phyloP scores from a whole-genome alignment of 2,113 vertebrate genomes.

The Dromaius novaehollandiae region DNA sequence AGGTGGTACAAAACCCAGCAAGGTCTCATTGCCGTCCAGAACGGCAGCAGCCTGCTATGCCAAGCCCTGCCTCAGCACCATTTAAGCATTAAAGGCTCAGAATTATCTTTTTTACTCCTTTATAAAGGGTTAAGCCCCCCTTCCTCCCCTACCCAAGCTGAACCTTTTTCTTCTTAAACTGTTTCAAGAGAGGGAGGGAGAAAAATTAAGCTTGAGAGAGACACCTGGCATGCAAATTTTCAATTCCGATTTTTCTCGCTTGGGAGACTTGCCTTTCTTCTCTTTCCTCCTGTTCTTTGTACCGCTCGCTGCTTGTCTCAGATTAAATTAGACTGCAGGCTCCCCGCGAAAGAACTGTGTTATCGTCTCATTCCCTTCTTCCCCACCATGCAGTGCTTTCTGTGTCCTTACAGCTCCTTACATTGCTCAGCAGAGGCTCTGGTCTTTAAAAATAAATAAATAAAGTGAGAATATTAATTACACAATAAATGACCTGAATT shows the following conservation, averaged over 20 bases:
- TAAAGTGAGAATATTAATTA: slow-evolving; percentile 25
- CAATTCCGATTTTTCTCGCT: not conserved
- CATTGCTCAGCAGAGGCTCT: not conserved
- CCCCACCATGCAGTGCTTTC: not conserved
- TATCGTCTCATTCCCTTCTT: slow-evolving; percentile 15
- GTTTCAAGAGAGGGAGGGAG: not conserved
- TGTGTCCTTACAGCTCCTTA: not conserved
- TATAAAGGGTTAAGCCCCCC: not conserved
- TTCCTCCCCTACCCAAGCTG: not conserved
- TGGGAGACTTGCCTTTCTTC: not conserved
- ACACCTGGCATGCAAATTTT: not conserved
- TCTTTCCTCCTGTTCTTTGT: not conserved
- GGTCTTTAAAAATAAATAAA: not conserved
- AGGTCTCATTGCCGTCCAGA: not conserved
- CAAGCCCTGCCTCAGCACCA: not conserved
- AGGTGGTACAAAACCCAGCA: not conserved
- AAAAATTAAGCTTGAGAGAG: not conserved
- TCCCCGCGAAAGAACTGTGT: not conserved
- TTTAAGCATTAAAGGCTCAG: not conserved
- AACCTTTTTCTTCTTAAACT: not conserved
- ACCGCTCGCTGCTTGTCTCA: not conserved
- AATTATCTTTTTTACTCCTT: not conserved
- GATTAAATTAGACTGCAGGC: slow-evolving; percentile 13
- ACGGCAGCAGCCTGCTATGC: not conserved
- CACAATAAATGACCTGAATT: slow-evolving; percentile 35